These are phyloP conservation scores for Valencia hispanica DNA, from an alignment of 2,797 vertebrate genomes.

Conservation along the genomic window DNA sequence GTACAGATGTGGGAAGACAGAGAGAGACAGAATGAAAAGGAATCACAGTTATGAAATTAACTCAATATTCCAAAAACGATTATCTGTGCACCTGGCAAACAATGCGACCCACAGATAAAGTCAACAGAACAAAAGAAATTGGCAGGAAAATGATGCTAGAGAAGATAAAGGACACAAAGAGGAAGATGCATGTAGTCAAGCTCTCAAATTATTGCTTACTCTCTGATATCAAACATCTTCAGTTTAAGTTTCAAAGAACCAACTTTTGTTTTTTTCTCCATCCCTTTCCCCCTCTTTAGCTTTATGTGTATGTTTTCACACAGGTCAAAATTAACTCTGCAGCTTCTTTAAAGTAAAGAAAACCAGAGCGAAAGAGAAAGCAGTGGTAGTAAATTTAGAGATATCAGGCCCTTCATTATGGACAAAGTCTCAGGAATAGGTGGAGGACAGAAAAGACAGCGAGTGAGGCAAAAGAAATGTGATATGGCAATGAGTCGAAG, in stretches of 20 bases:
- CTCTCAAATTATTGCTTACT: slow-evolving; percentile 52
- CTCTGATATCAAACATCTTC: slow-evolving; percentile 53
- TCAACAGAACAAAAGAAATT: slow-evolving; percentile 40
- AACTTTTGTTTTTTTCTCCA: slow-evolving; percentile 19
- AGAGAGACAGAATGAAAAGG: slow-evolving; percentile 17
- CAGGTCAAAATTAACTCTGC: slow-evolving; percentile 63
- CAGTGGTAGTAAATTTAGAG: slow-evolving; percentile 67
- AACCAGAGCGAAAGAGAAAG: slow-evolving; percentile 48
- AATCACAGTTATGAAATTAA: slow-evolving; percentile 34
- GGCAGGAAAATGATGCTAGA: slow-evolving; percentile 19
- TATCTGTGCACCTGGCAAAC: slow-evolving; percentile 34
- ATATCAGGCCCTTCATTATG: slow-evolving; percentile 77
- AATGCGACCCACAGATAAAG: slow-evolving; percentile 34
- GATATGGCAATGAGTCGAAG: slow-evolving; percentile 72
- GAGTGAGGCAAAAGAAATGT: slow-evolving; percentile 59
- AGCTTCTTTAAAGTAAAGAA: slow-evolving; percentile 41
- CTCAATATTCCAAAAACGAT: slow-evolving; percentile 35
- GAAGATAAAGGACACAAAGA: slow-evolving; percentile 32
- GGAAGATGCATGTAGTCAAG: slow-evolving; percentile 55
- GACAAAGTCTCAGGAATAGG: slow-evolving; percentile 70
- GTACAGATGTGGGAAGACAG: slow-evolving; percentile 2
- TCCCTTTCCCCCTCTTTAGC: slow-evolving; percentile 9
- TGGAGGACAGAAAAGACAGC: slow-evolving; percentile 48
- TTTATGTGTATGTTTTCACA: slow-evolving; percentile 27
- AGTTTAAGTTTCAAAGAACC: slow-evolving; percentile 34